Conservation (phyloP, 2,113 vertebrate species). For the Seriola rivoliana region DNA sequence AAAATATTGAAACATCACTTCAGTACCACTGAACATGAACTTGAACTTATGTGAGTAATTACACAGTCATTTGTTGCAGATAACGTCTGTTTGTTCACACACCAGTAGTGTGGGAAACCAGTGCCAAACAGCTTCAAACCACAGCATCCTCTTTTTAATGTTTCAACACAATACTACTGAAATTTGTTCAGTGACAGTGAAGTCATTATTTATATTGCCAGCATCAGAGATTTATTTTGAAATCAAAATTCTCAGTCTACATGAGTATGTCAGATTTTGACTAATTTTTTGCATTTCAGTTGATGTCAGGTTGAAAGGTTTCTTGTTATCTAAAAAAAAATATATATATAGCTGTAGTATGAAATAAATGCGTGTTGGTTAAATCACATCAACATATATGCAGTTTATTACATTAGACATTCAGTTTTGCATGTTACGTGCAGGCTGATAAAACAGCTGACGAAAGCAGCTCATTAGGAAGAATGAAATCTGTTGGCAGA, state of each 20-base stretch:
- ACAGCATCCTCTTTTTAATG: not conserved
- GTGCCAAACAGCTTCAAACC: not conserved
- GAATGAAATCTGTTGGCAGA: not conserved
- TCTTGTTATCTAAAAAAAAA: too few species aligned
- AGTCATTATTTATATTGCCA: not conserved
- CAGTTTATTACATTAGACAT: not conserved
- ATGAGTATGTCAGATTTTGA: too few species aligned
- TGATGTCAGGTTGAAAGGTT: too few species aligned
- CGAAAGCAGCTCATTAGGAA: too few species aligned
- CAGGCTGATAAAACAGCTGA: not conserved
- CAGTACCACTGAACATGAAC: not conserved
- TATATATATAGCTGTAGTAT: not conserved
- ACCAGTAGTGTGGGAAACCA: not conserved
- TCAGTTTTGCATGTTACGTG: not conserved
- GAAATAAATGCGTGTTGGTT: not conserved
- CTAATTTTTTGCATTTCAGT: too few species aligned
- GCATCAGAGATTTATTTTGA: not conserved
- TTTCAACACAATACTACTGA: not conserved
- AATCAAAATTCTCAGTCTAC: not conserved
- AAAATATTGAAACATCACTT: not conserved
- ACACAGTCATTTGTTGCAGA: not conserved
- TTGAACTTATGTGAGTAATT: not conserved
- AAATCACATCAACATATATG: not conserved
- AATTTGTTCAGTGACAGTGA: not conserved
- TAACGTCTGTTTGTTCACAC: not conserved